Evolutionary conservation across 53 echinoderm and acorn worm genomes (phyloP), one percentile per base, ranked within the genome.

Genomic region (Luidia sarsii): DNA sequence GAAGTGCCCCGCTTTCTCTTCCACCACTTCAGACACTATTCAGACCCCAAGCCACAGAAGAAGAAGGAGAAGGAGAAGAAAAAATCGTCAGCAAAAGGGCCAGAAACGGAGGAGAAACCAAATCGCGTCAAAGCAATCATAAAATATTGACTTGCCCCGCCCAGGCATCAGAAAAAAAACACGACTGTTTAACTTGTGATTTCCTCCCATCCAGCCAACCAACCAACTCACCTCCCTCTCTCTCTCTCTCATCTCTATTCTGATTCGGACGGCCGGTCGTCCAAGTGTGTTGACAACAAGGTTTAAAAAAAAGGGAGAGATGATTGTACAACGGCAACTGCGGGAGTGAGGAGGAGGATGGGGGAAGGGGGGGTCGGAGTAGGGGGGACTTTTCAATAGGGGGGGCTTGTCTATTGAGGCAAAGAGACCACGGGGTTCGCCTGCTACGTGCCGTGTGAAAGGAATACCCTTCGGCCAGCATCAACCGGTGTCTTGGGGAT

Each of bases 121-220:
- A 48, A 75, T 59, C 75, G 61, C 28, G 74, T 43, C 16, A 59
- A 74, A 74, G 74, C 61, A 75, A 75, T 75, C 45, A 60, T 43
- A 75, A 75, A 75, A 75, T 75, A 75, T 75, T 75, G 39, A 75
- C 75, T 59, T 60, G 75, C 46, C 60, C 75, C 75, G 75, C 75
- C 75, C 60, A 60, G 59, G 38, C 57, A 60, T 75, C 45, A 75
- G 61, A 75, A 29, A 75, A n/a, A n/a, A n/a, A n/a, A n/a, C n/a
- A 49, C 75, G 75, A 75, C 75, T 75, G 75, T 75, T 75, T 75
- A 75, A 75, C 75, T 60, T 52, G 38, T 11, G 41, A 41, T 41
- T 7, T 11, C 41, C 41, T 11, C 41, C 11, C 41, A 6, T 11
- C 41, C 41, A 41, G 6, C 41, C 41, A n/a, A n/a, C n/a, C n/a